phyloP scores from a whole-genome alignment of 2,888 invertebrate species.

The Endotricha flammealis region DNA sequence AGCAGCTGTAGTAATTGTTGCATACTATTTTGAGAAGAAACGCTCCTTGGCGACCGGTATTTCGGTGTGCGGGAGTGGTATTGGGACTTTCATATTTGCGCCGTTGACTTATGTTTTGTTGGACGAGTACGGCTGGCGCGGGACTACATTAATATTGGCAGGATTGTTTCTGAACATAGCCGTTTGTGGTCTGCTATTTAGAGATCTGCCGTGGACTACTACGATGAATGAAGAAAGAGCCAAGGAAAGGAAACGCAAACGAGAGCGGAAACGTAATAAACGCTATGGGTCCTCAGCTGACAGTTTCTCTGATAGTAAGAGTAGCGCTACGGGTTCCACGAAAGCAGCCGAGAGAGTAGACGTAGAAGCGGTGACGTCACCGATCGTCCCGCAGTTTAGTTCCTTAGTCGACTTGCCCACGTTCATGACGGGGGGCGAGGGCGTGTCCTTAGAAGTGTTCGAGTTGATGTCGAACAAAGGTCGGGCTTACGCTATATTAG shows the following conservation, averaged over 20 bases:
- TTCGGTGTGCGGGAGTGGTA: slow-evolving; percentile 92
- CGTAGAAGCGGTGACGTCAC: slow-evolving; percentile 57
- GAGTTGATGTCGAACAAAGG: slow-evolving; percentile 84
- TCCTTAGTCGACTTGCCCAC: slow-evolving; percentile 93
- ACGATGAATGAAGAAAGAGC: slow-evolving; percentile 80
- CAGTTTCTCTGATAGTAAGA: slow-evolving; percentile 83
- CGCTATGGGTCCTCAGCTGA: slow-evolving; percentile 82
- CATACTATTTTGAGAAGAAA: slow-evolving; percentile 92
- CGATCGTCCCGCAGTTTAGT: slow-evolving; percentile 79
- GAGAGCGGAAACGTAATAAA: slow-evolving; percentile 77
- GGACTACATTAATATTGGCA: slow-evolving; percentile 88
- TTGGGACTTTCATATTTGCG: slow-evolving; percentile 92
- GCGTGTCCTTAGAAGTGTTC: slow-evolving; percentile 86
- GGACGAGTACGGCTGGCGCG: slow-evolving; percentile 89
- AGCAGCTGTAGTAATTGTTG: slow-evolving; percentile 93
- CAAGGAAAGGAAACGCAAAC: slow-evolving; percentile 79
- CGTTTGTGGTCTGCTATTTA: slow-evolving; percentile 89
- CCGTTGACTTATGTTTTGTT: slow-evolving; percentile 86
- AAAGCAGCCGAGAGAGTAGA: slow-evolving; percentile 48
- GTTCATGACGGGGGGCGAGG: slow-evolving; percentile 87
- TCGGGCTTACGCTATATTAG: slow-evolving; percentile 83
- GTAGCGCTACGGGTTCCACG: slow-evolving; percentile 80
- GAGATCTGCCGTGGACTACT: slow-evolving; percentile 80
- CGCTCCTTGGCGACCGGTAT: slow-evolving; percentile 91
- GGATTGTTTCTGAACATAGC: slow-evolving; percentile 89